Conservation (phyloP, 2,888 invertebrate genomes). For the Caenorhabditis plicata region DNA sequence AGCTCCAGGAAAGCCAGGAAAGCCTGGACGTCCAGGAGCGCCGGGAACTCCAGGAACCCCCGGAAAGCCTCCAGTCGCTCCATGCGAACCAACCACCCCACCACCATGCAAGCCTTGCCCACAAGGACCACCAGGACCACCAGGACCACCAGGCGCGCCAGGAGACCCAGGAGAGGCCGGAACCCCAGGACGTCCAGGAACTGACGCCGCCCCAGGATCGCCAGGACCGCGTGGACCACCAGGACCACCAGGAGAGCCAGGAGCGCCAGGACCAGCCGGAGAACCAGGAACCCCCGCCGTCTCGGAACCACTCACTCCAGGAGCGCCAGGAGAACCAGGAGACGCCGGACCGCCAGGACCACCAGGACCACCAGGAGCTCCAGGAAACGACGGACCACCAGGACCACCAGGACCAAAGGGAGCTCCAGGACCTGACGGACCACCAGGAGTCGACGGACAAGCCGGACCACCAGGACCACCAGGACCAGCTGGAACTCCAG, state of each 20-base stretch:
- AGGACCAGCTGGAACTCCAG: slow-evolving; percentile 49
- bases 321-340: slow-evolving; percentile 54
- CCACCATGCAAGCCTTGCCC: slow-evolving; percentile 62
- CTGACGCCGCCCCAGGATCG: slow-evolving; percentile 51
- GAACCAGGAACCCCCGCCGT: slow-evolving; percentile 55
- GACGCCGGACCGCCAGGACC: slow-evolving; percentile 51
- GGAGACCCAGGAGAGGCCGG: slow-evolving; percentile 56
- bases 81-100: slow-evolving; percentile 64
- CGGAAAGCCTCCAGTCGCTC: slow-evolving; percentile 60
- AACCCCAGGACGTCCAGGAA: slow-evolving; percentile 53
- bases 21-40: slow-evolving; percentile 52
- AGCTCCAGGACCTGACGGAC: slow-evolving; percentile 51
- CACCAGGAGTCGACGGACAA: slow-evolving; percentile 51
- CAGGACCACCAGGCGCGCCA: slow-evolving; percentile 50
- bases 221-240: slow-evolving; percentile 51
- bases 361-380: slow-evolving; percentile 52
- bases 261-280: slow-evolving; percentile 54
- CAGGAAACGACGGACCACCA: slow-evolving; percentile 59
- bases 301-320: slow-evolving; percentile 49
- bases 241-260: slow-evolving; percentile 55
- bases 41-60: slow-evolving; percentile 51
- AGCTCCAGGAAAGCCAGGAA: slow-evolving; percentile 59
- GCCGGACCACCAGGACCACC: slow-evolving; percentile 54
- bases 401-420: slow-evolving; percentile 57
- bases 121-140: slow-evolving; percentile 53